Evolutionary conservation across 2,113 vertebrate species (phyloP).

Genomic region (Talpa occidentalis): DNA sequence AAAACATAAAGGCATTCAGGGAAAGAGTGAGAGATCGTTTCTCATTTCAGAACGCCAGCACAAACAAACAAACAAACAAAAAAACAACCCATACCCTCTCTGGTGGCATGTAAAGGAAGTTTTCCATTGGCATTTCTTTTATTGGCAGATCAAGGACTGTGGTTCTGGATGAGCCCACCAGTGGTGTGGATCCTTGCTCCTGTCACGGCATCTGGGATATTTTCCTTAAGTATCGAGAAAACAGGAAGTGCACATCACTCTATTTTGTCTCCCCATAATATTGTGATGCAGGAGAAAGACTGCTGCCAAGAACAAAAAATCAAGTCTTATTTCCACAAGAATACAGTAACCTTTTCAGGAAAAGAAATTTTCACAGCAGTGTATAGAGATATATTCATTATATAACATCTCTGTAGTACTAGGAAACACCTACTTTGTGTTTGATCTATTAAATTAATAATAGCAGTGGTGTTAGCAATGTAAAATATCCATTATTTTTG

Average conservation of each 20-base stretch:
- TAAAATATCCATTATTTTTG: accelerated
- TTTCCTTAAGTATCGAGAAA: conserved; percentile 91
- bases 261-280: neutral
- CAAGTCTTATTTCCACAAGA: neutral
- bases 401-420: neutral
- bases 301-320: neutral
- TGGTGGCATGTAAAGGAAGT: conserved; percentile 93
- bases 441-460: neutral
- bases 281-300: neutral
- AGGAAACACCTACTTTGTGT: neutral
- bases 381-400: neutral
- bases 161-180: conserved; percentile 95
- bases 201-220: conserved; percentile 94
- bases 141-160: conserved; percentile 91
- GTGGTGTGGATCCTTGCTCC: conserved; percentile 95
- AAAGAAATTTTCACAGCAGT: neutral
- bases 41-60: conserved; percentile 80
- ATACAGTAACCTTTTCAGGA: neutral
- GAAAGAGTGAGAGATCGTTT: neutral
- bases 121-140: conserved; percentile 94
- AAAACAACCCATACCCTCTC: conserved; percentile 79
- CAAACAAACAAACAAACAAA: too few relatives aligned
- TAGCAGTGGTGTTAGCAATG: too few relatives aligned
- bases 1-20: neutral
- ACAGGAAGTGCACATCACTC: conserved; percentile 72